Evolutionary conservation across 2,797 vertebrate species (phyloP).

Genomic region (Danio jaintianensis): DNA sequence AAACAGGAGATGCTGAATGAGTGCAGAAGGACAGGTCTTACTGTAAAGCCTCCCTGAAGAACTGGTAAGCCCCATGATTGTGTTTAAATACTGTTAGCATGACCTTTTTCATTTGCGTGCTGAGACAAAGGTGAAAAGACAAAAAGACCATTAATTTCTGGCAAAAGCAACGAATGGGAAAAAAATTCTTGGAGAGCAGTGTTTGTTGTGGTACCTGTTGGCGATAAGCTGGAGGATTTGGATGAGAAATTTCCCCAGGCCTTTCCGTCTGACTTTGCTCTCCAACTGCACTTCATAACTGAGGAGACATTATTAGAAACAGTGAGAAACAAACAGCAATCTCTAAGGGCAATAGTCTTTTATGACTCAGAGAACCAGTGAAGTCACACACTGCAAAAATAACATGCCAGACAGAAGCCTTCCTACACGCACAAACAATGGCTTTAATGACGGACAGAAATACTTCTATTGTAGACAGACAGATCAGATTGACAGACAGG

Average conservation of each 20-base stretch:
- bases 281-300: conserved; percentile 96
- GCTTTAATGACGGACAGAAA: background rate
- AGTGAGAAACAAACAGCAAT: background rate
- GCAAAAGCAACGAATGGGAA: background rate
- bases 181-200: background rate
- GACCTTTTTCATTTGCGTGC: conserved; percentile 98
- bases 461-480: background rate
- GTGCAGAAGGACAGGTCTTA: conserved; percentile 74
- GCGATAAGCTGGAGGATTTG: conserved; percentile 95
- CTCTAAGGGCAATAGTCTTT: background rate
- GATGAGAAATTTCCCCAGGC: conserved; percentile 92
- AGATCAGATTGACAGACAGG: background rate
- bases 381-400: background rate
- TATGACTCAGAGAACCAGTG: conserved; percentile 3
- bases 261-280: conserved; percentile 88
- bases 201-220: conserved; percentile 81
- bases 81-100: conserved; percentile 97
- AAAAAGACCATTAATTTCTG: background rate
- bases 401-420: background rate
- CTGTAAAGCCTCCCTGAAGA: conserved; percentile 96
- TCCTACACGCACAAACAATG: background rate
- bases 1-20: background rate
- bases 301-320: conserved; percentile 28
- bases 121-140: conserved; percentile 62
- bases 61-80: conserved; percentile 94